Conservation (phyloP, 2,113 vertebrate species). For the Ellobius talpinus region DNA sequence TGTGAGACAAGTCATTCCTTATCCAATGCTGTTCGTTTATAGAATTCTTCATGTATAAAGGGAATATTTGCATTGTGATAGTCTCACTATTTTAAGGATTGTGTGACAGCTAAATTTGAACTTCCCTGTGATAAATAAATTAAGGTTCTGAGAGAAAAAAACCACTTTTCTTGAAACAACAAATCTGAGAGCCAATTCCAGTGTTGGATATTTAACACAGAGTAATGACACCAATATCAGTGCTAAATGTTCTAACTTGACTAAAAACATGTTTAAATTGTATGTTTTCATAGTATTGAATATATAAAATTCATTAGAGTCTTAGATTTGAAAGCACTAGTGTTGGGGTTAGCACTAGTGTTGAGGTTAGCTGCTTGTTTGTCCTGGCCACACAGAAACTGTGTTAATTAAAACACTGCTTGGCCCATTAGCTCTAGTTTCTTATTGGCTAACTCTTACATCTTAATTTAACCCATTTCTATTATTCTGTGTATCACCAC, state of each 20-base stretch:
- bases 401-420: no score
- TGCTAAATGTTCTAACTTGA: background rate
- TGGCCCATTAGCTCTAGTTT: no score
- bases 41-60: background rate
- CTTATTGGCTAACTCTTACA: no score
- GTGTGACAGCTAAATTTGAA: background rate
- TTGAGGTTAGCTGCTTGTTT: no score
- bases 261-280: background rate
- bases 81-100: constrained; percentile 27
- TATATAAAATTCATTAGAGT: background rate
- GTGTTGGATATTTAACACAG: background rate
- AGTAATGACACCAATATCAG: background rate
- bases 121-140: background rate
- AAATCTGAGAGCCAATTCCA: background rate
- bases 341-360: background rate
- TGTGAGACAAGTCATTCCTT: constrained; percentile 33
- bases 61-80: background rate
- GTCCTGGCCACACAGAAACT: no score
- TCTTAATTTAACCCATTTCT: no score
- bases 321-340: background rate
- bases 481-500: no score
- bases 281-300: background rate
- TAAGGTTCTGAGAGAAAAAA: background rate
- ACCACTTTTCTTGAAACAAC: background rate
- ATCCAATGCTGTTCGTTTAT: background rate